Evolutionary conservation across 2,888 invertebrate genomes (phyloP).

Genomic region (Tenthredo amoena): DNA sequence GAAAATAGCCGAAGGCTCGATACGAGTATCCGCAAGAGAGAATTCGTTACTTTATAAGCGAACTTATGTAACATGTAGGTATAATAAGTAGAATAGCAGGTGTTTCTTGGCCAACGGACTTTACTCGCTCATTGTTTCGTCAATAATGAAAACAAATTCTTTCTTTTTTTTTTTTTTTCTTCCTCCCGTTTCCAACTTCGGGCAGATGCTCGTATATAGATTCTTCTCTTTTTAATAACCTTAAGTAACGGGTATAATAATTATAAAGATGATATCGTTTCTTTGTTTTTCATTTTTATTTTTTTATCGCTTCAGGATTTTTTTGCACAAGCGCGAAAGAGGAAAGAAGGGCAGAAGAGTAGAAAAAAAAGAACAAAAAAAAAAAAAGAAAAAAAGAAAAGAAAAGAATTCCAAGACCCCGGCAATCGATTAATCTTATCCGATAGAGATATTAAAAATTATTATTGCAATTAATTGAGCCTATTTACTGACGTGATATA

Average conservation of each 20-base stretch:
- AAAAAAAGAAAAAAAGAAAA: background rate
- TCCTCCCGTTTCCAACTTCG: background rate
- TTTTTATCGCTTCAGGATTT: background rate
- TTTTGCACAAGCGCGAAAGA: background rate
- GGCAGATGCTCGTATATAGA: slow-evolving; percentile 4
- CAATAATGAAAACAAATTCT: slow-evolving; percentile 20
- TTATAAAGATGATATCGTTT: background rate
- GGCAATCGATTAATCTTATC: slow-evolving; percentile 30
- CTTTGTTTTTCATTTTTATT: background rate
- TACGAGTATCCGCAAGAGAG: background rate
- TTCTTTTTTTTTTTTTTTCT: background rate
- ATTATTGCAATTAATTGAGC: background rate
- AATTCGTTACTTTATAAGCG: background rate
- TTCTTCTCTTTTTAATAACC: background rate
- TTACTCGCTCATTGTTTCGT: slow-evolving; percentile 1
- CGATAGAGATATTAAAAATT: background rate
- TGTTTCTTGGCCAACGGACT: slow-evolving; percentile 19
- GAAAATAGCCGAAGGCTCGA: background rate
- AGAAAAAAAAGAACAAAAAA: background rate
- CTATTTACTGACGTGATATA: background rate
- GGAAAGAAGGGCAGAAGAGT: background rate
- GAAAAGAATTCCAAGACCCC: background rate
- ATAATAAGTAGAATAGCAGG: slow-evolving; percentile 15
- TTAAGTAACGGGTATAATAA: background rate
- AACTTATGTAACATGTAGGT: background rate